Evolutionary conservation across 2,113 vertebrate species (phyloP), one percentile per base, ranked within the genome.

Genomic region (Furnarius figulus): DNA sequence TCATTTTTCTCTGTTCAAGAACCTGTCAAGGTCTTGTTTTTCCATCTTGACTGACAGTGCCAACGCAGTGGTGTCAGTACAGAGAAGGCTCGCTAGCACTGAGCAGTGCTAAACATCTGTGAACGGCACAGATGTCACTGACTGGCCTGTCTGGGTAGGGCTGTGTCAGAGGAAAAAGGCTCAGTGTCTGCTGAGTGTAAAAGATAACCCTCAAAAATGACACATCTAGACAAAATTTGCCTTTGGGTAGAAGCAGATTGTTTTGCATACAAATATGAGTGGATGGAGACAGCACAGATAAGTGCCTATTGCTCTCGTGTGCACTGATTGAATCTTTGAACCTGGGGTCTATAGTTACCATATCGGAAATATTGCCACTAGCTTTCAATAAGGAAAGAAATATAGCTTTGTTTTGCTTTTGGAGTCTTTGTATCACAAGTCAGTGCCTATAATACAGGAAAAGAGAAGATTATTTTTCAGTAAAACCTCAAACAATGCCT

Each of bases 371-470:
- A 75, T 25, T 76, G 53, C 84, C 58, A 66, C 59, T 62, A 31
- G 61, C 46, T 80, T 91, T 87, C 86, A 95, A 67, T 63, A 71
- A 89, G 35, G 71, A 58, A 87, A 91, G 61, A 97, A 91, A 85
- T 65, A 89, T 0, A 50, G 50, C 50, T 76, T 91, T 74, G 47
- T 87, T 96, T 94, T 90, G 59, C 12, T 56, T 82, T 65, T 67
- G 65, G 44, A 91, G 50, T 40, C 58, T 79, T 85, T 91, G 44
- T 65, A 42, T 90, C 79, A 53, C 87, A 87, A 94, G 95, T 87
- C 80, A 65, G 28, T 65, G 73, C 40, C n/a, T 78, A 63, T 81
- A 87, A 87, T 74, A 52, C 66, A 63, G 49, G n/a, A 92, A 83
- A 86, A 87, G 30, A 78, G 52, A 77, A 71, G 28, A 68, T 40